Base-by-base conservation (phyloP, 1,140 invertebrate species). In the Aphelinus atriplicis region DNA sequence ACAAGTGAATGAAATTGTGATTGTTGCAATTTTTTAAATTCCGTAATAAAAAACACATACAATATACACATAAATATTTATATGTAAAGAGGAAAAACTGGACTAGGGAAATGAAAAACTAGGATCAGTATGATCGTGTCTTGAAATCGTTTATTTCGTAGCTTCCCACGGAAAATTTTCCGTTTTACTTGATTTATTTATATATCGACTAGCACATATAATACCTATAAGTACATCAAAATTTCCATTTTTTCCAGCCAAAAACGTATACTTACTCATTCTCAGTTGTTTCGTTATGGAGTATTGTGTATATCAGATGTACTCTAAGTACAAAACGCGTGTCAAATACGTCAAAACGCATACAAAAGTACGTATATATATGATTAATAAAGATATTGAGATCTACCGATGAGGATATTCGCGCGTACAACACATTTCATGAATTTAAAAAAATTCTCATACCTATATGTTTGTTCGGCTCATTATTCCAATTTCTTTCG, bases 241-340 rank as follows among this genome's bases (percentile, higher is more conserved):
- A 70, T 75, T 48, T 26, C 26, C 26, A 26, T 26, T 26, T 26
- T 26, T 26, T 26, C 26, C 26, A 26, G 26, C 26, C 26, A 26
- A 26, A 26, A 26, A 26, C 26, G 26, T 26, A 26, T 26, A 26
- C 26, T 26, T 26, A 26, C 26, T 26, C 26, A 26, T 26, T 26
- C 26, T 26, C 26, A 26, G 26, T 26, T 26, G 26, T 26, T 26
- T 26, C 26, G 26, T 26, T 26, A 26, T 26, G 26, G 26, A 26
- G 26, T 26, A 26, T 26, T 26, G 26, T 26, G 26, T 26, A 26
- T 26, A 26, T 26, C n/a, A 69, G 51, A 69, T 7, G 7, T 64
- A 61, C n/a, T 69, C 47, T 53, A 69, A 75, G 42, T 75, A 69
- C 66, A 75, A 75, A 74, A 75, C 57, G 50, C 66, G 53, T 69